Evolutionary conservation across 2,113 vertebrate species (phyloP).

Genomic region (Chamaea fasciata): DNA sequence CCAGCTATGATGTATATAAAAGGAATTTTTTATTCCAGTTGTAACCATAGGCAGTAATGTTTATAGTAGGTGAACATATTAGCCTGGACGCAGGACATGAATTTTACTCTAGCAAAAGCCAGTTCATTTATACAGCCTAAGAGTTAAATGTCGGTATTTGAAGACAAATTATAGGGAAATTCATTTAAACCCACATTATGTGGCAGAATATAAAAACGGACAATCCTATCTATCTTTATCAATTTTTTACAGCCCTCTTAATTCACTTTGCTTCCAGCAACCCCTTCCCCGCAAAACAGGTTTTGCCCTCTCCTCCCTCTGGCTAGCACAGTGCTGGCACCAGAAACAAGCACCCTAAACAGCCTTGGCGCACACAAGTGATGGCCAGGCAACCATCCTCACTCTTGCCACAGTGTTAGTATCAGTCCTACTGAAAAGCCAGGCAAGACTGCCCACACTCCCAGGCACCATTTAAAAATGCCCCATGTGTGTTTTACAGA

Average conservation of each 20-base stretch:
- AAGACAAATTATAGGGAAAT: slow-evolving; percentile 71
- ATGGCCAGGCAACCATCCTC: not conserved
- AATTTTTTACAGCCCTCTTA: slow-evolving; percentile 49
- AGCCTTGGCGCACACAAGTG: not conserved
- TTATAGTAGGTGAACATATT: slow-evolving; percentile 72
- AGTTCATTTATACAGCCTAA: slow-evolving; percentile 68
- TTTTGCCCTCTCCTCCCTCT: slow-evolving; percentile 6
- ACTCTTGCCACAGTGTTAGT: not conserved
- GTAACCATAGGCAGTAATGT: slow-evolving; percentile 71
- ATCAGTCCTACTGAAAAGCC: not conserved
- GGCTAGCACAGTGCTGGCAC: not conserved
- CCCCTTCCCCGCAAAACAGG: slow-evolving; percentile 4
- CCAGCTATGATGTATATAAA: slow-evolving; percentile 69
- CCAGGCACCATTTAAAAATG: not conserved
- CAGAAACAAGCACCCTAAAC: not conserved
- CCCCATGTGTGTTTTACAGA: not conserved
- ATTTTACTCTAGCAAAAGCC: slow-evolving; percentile 71
- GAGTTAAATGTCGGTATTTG: slow-evolving; percentile 70
- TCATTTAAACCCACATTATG: slow-evolving; percentile 68
- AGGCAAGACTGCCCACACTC: not conserved
- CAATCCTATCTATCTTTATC: slow-evolving; percentile 55
- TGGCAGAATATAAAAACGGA: slow-evolving; percentile 68
- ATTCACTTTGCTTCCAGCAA: slow-evolving; percentile 49
- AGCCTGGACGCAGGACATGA: slow-evolving; percentile 68
- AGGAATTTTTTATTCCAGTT: slow-evolving; percentile 71